Conservation (phyloP, 2,797 vertebrate species). For the Brotogeris chrysoptera region DNA sequence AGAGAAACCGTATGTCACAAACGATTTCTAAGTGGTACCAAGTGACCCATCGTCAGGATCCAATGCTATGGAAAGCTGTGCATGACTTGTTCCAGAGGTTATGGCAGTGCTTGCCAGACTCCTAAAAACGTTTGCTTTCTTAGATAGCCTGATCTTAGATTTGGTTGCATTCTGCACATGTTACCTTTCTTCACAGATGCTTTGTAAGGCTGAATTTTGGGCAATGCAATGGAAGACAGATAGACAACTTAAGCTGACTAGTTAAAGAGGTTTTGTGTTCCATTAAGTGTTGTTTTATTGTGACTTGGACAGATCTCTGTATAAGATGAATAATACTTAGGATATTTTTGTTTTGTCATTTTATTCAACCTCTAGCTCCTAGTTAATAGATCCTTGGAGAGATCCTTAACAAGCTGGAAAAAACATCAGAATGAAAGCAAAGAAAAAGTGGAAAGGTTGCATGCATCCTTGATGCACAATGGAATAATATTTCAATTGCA, state of each 20-base stretch:
- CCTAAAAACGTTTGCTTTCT: neutral
- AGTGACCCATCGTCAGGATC: neutral
- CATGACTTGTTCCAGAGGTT: neutral
- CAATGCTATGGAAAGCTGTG: neutral
- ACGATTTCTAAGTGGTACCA: neutral
- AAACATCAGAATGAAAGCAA: neutral
- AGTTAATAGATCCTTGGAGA: neutral
- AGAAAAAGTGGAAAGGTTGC: neutral
- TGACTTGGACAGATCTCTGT: neutral
- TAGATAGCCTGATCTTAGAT: neutral
- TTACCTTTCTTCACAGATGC: neutral
- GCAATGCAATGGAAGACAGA: neutral
- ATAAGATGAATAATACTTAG: neutral
- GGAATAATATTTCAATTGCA: constrained; percentile 24
- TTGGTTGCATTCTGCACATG: neutral
- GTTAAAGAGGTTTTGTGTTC: neutral
- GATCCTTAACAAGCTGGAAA: neutral
- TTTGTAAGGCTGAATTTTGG: neutral
- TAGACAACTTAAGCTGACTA: neutral
- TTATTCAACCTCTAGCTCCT: neutral
- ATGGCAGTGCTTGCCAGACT: neutral
- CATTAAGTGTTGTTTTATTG: neutral
- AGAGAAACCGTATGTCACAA: neutral
- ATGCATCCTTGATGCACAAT: neutral
- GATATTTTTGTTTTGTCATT: neutral